These are phyloP conservation scores for Rutpela maculata DNA, from an alignment of 2,888 invertebrate species.

Conservation along the genomic window DNA sequence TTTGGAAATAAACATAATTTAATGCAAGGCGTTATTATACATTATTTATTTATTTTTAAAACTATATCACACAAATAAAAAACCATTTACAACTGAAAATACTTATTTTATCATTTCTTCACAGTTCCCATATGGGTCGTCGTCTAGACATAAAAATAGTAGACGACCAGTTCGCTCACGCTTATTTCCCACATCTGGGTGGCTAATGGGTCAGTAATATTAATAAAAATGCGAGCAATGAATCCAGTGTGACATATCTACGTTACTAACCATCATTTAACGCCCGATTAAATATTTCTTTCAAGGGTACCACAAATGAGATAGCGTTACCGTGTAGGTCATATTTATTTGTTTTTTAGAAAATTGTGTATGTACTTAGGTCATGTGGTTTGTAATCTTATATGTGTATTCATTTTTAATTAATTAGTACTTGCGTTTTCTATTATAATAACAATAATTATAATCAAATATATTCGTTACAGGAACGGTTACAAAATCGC, in stretches of 20 bases:
- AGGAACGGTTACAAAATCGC: no score
- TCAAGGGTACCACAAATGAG: neutral
- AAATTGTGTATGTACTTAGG: neutral
- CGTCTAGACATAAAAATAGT: constrained; percentile 7
- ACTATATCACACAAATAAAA: neutral
- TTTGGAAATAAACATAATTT: no score
- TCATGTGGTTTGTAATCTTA: neutral
- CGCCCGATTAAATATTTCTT: neutral
- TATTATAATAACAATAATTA: no score
- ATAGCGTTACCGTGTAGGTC: neutral
- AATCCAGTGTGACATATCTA: neutral
- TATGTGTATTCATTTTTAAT: neutral
- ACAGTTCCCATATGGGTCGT: neutral
- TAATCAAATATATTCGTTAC: no score
- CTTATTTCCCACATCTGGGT: neutral
- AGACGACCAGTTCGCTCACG: constrained; percentile 3
- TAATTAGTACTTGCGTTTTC: no score
- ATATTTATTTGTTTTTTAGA: neutral
- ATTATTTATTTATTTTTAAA: no score
- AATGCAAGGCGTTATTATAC: no score
- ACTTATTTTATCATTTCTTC: neutral
- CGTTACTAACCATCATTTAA: neutral
- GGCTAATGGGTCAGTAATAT: neutral
- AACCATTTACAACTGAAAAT: neutral
- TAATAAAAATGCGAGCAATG: constrained; percentile 3